phyloP scores from a whole-genome alignment of 2,888 invertebrate genomes.

The Hemistola chrysoprasaria region DNA sequence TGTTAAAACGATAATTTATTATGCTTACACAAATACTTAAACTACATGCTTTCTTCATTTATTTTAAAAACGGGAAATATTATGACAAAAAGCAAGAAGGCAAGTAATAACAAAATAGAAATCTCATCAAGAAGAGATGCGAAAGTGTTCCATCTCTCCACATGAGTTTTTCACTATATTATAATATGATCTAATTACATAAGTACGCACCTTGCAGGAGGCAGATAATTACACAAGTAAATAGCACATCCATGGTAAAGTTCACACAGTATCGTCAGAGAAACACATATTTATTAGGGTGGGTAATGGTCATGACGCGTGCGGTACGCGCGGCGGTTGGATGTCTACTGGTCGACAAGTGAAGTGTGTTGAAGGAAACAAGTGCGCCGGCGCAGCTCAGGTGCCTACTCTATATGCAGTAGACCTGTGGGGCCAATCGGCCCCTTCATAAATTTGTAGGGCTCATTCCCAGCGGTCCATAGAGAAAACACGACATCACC shows the following conservation, averaged over 20 bases:
- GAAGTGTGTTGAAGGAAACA: constrained; percentile 38
- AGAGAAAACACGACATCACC: too few species aligned
- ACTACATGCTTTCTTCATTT: neutral
- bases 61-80: constrained; percentile 3
- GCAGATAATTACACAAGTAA: constrained; percentile 46
- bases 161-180: constrained; percentile 23
- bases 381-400: constrained; percentile 48
- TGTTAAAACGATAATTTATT: too few species aligned
- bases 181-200: neutral
- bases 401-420: too few species aligned
- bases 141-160: constrained; percentile 42
- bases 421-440: too few species aligned
- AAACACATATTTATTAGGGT: constrained; percentile 52
- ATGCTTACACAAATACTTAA: too few species aligned
- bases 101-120: constrained; percentile 33
- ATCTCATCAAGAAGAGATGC: constrained; percentile 32
- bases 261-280: constrained; percentile 47
- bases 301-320: constrained; percentile 56
- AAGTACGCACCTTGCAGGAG: constrained; percentile 51
- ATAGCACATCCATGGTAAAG: constrained; percentile 64
- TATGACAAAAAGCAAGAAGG: too few species aligned
- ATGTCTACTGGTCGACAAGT: constrained; percentile 44
- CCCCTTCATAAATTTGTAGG: too few species aligned
- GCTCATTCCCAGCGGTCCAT: too few species aligned
- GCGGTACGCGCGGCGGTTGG: constrained; percentile 38